Conservation (phyloP, 2,113 vertebrate species). For the Orcinus orca region DNA sequence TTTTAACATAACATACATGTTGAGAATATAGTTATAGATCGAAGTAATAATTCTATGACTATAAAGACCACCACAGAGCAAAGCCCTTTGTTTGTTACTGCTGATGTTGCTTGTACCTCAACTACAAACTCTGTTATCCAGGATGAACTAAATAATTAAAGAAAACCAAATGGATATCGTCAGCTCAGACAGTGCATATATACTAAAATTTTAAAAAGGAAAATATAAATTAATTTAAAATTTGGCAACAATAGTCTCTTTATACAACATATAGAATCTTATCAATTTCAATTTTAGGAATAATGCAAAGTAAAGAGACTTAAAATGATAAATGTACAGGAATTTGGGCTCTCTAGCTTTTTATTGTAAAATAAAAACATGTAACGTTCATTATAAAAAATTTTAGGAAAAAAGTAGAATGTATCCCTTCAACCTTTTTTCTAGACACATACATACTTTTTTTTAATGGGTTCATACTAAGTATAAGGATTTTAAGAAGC, state of each 20-base stretch:
- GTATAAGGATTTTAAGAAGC: neutral
- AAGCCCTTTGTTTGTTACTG: neutral
- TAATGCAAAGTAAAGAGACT: slow-evolving; percentile 12
- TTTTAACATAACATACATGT: neutral
- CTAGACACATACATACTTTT: neutral
- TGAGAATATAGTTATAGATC: neutral
- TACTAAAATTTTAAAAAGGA: neutral
- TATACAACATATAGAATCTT: neutral
- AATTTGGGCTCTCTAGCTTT: neutral
- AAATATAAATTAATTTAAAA: neutral
- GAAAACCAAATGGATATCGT: neutral
- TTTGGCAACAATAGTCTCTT: neutral
- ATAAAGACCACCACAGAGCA: neutral
- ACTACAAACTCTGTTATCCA: neutral
- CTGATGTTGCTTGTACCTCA: neutral
- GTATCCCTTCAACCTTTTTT: neutral
- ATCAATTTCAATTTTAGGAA: slow-evolving; percentile 24
- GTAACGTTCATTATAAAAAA: neutral
- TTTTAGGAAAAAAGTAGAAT: neutral
- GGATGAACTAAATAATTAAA: neutral
- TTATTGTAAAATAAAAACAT: slow-evolving; percentile 14
- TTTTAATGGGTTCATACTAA: neutral
- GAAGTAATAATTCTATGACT: neutral
- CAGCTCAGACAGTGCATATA: neutral
- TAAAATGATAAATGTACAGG: neutral